Conservation (phyloP, 2,113 vertebrate species). For the Albula glossodonta region DNA sequence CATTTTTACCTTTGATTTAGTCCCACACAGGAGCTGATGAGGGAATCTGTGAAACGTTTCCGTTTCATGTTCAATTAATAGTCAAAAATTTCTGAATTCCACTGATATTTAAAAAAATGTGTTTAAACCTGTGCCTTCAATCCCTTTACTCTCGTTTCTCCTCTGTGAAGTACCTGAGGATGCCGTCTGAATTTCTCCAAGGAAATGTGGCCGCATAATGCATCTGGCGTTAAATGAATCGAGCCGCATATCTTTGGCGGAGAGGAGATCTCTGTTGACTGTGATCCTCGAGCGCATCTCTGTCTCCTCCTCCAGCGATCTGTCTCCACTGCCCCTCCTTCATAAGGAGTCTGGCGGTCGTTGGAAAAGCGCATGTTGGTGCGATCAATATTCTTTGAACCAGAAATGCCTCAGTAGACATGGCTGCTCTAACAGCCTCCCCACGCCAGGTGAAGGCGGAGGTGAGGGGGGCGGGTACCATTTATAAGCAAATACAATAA, state of each 20-base stretch:
- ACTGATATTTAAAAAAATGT: neutral
- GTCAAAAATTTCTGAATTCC: neutral
- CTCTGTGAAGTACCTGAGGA: neutral
- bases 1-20: neutral
- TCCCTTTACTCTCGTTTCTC: neutral
- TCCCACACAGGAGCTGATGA: neutral
- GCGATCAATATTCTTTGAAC: neutral
- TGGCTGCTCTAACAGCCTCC: neutral
- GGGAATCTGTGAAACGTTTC: neutral
- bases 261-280: neutral
- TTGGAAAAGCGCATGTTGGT: neutral
- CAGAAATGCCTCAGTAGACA: no score
- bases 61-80: neutral
- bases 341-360: neutral
- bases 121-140: neutral
- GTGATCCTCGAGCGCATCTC: neutral
- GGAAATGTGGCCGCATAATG: neutral
- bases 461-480: neutral
- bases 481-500: neutral
- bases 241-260: neutral
- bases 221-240: neutral
- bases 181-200: neutral
- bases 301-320: neutral
- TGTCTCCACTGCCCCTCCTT: neutral
- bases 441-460: neutral